Conservation (phyloP, 2,113 vertebrate genomes). For the Pangasianodon hypophthalmus region DNA sequence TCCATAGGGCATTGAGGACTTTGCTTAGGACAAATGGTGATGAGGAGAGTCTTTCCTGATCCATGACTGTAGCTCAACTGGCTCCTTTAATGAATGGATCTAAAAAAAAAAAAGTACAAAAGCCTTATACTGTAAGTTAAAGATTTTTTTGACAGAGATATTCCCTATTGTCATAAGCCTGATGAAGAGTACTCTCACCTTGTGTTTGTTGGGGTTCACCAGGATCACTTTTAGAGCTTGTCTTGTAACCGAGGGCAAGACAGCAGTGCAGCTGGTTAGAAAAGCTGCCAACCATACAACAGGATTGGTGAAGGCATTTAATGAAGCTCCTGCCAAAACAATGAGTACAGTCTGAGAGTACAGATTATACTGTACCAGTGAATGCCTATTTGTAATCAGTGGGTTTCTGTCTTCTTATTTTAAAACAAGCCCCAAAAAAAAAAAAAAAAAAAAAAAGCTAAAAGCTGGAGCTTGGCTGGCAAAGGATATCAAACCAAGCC, state of each 20-base stretch:
- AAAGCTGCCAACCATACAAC: constrained; percentile 78
- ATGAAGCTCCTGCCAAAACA: constrained; percentile 72
- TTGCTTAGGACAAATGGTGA: constrained; percentile 80
- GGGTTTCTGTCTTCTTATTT: neutral
- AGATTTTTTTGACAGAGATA: neutral
- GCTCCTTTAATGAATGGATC: constrained; percentile 62
- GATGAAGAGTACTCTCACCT: constrained; percentile 62
- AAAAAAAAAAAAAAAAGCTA: neutral
- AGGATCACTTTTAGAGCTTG: constrained; percentile 61
- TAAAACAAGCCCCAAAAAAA: neutral
- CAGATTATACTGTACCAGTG: neutral
- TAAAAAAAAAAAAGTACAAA: constrained; percentile 37
- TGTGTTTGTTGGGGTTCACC: constrained; percentile 59
- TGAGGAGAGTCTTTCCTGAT: constrained; percentile 50
- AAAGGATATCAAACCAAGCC: neutral
- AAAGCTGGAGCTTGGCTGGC: neutral
- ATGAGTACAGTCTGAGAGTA: neutral
- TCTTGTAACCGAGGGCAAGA: constrained; percentile 73
- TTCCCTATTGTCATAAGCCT: neutral
- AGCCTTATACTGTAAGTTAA: neutral
- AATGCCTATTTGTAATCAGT: neutral
- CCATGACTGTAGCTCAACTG: constrained; percentile 62
- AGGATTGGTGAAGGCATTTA: constrained; percentile 71
- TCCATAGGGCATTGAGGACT: constrained; percentile 62
- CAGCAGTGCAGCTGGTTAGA: constrained; percentile 74